Evolutionary conservation across 2,888 invertebrate species (phyloP), one percentile per base, ranked within the genome.

Genomic region (Crocallis elinguaria): DNA sequence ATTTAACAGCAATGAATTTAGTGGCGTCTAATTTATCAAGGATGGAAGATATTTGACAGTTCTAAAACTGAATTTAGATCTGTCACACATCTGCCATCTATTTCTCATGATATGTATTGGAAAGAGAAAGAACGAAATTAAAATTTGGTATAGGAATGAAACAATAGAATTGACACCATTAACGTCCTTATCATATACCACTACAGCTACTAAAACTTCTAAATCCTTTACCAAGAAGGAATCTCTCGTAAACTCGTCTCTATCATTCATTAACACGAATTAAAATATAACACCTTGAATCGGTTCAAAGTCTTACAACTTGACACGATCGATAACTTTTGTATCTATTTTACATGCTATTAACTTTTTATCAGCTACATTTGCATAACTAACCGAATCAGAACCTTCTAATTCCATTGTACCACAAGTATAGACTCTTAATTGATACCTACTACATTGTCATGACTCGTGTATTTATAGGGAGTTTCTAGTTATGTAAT

Each of bases 311-410:
- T 44, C 32, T 33, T 19, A 38, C 32, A 33, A 38, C 39, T 45
- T 46, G 29, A 48, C 33, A 30, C 37, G 49, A 49, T 41, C 29
- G 13, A 49, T 45, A 41, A 41, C 36, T 41, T 30, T 36, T 45
- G 45, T 44, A 29, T 44, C 21, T 44, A 35, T 33, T 48, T 41
- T 44, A 36, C 41, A 49, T 49, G 32, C 33, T 35, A 39, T 54
- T 43, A 49, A 43, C 27, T 54, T 54, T 49, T 54, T 54, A 42
- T 48, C 38, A 33, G n/a, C 16, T 33, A 27, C 39, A 49, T 54
- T 54, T 38, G 27, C 53, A 54, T 54, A 49, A 39, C 37, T 37
- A 48, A 38, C 12, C 11, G 37, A 37, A 46, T 23, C 35, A 45
- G 23, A n/a, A 12, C 30, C 17, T 44, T 39, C 11, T 12, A 33